Evolutionary conservation across 2,888 invertebrate genomes (phyloP).

Genomic region (Drosophila paramelanica): DNA sequence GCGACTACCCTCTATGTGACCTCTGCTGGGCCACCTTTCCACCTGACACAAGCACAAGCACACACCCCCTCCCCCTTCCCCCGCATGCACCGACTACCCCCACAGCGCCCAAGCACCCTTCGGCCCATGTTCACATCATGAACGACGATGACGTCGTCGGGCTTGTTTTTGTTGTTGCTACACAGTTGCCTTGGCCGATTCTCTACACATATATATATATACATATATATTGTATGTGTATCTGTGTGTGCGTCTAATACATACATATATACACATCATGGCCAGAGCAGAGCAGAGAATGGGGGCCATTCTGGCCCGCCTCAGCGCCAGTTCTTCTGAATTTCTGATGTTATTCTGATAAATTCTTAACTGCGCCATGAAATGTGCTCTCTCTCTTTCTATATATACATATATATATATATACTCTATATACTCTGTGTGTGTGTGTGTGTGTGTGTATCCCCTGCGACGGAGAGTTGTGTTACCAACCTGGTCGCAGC

Average conservation of each 20-base stretch:
- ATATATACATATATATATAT: conserved; percentile 8
- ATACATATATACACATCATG: conserved; percentile 47
- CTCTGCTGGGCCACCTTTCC: conserved; percentile 56
- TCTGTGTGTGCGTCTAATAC: too few species aligned
- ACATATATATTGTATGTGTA: conserved; percentile 11
- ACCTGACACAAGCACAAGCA: conserved; percentile 32
- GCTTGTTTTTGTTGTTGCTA: conserved; percentile 19
- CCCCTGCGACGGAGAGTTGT: conserved; percentile 22
- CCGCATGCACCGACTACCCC: not conserved
- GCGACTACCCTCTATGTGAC: conserved; percentile 71
- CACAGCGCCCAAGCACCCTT: conserved; percentile 11
- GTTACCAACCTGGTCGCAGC: conserved; percentile 10
- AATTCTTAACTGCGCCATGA: conserved; percentile 59
- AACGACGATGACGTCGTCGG: conserved; percentile 61
- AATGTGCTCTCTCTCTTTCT: conserved; percentile 8
- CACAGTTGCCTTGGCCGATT: conserved; percentile 79
- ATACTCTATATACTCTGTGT: conserved; percentile 20
- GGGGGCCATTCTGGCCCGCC: conserved; percentile 1
- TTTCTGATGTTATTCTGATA: conserved; percentile 83
- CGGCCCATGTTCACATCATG: conserved; percentile 58
- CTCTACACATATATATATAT: conserved; percentile 39
- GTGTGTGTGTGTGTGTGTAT: conserved; percentile 23
- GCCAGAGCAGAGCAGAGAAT: conserved; percentile 15
- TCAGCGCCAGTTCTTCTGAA: conserved; percentile 75
- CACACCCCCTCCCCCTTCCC: not conserved